Evolutionary conservation across 2,113 vertebrate genomes (phyloP), one percentile per base, ranked within the genome.

Genomic region (Ptilonorhynchus violaceus): DNA sequence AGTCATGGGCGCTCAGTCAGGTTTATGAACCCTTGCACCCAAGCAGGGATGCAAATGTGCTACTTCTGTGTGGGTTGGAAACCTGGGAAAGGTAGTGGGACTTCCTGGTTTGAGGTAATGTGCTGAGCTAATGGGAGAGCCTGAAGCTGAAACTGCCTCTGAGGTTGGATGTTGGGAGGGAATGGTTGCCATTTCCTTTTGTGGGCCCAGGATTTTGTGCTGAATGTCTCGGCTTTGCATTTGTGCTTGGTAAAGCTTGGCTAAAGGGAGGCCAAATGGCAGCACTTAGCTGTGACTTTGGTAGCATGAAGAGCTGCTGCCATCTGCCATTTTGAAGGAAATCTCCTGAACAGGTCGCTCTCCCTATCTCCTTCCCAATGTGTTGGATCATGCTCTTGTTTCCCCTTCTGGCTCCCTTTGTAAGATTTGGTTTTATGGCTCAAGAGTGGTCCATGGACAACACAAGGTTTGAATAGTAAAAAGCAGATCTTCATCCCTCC

Each of bases 231-330:
- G 79, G 10, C 39, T 63, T 21, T 63, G 27, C 1, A 0, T 42
- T 69, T 80, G 13, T 10, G 19, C 30, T 77, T 33, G 24, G 27
- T n/a, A 63, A 56, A 85, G 1, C 13, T 30, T 56, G 15, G 10
- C 17, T n/a, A n/a, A n/a, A 33, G 11, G 30, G 41, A 79, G 44
- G 44, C 47, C 3, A 9, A 81, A 87, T 11, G 27, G 35, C 60
- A 59, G 12, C 3, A 3, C 33, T 80, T 63, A 0, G 0, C 8
- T 8, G 5, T 3, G 19, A 44, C 46, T 72, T 62, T 49, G 70
- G 19, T 17, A 35, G 30, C 0, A 0, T 72, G n/a, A 78, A 41
- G n/a, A 68, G 52, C 39, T 56, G 44, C 35, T 74, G 44, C 18
- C 2, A 0, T 27, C 68, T 73, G 41, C 21, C 15, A 1, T 37